phyloP scores from a whole-genome alignment of 2,797 vertebrate genomes.

The Sebastes kiyomatsui region DNA sequence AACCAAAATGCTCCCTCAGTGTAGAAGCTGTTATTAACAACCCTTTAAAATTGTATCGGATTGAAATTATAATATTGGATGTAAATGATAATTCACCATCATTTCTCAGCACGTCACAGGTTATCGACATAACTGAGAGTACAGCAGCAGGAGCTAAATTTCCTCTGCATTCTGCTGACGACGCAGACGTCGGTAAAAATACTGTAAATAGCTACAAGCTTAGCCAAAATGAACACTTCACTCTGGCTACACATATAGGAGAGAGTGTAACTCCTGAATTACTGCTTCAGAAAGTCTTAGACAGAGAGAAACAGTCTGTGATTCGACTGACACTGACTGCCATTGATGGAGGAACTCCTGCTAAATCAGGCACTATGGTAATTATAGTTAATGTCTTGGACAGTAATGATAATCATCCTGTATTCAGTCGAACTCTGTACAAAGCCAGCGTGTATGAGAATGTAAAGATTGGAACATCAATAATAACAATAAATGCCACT shows the following conservation, averaged over 20 bases:
- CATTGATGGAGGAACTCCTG: slow-evolving; percentile 73
- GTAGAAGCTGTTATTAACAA: slow-evolving; percentile 80
- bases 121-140: no score
- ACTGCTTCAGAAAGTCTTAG: slow-evolving; percentile 68
- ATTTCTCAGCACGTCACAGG: slow-evolving; percentile 1
- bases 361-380: slow-evolving; percentile 56
- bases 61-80: slow-evolving; percentile 69
- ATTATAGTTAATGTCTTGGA: slow-evolving; percentile 59
- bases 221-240: no score
- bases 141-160: no score
- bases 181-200: no score
- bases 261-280: no score
- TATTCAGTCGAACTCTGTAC: slow-evolving; percentile 61
- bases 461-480: slow-evolving; percentile 58
- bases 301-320: slow-evolving; percentile 66
- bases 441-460: slow-evolving; percentile 81
- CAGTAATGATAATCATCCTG: slow-evolving; percentile 68
- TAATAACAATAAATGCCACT: slow-evolving; percentile 63
- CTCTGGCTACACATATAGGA: no score
- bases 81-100: slow-evolving; percentile 67
- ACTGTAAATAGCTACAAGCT: no score
- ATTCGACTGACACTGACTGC: slow-evolving; percentile 66
- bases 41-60: slow-evolving; percentile 72
- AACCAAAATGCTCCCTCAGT: slow-evolving; percentile 62
- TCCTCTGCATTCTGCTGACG: no score